Percentiles rank a stretch among this genome's conserved stretches.
These are phyloP conservation scores for Heterotilapia buettikoferi DNA, from an alignment of 2,113 vertebrate species.

Conservation along the genomic window DNA sequence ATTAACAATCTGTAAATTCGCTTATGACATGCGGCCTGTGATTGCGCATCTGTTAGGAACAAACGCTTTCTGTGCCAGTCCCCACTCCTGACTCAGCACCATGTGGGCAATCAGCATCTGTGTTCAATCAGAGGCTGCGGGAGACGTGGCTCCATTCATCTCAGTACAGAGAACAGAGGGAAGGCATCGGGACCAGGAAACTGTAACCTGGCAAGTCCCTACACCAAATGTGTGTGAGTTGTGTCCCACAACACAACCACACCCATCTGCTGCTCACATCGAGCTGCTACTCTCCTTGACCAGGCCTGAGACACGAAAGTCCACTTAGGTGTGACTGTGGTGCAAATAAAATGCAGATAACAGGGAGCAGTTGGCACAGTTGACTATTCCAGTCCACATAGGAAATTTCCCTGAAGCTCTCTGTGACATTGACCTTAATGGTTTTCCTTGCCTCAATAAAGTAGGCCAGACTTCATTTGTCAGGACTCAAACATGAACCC, in stretches of 20 bases:
- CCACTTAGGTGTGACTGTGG: background rate
- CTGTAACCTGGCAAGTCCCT: background rate
- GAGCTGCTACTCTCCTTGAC: background rate
- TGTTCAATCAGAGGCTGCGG: background rate
- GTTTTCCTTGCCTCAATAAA: background rate
- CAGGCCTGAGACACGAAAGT: background rate
- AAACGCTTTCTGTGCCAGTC: background rate
- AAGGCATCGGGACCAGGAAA: background rate
- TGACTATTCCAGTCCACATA: rapidly evolving
- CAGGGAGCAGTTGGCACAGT: background rate
- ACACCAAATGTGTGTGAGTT: background rate
- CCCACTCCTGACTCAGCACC: conserved; percentile 9
- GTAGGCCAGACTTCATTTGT: background rate
- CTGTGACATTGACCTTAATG: background rate
- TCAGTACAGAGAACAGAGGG: background rate
- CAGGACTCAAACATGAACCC: background rate
- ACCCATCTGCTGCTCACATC: background rate
- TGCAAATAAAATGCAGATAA: background rate
- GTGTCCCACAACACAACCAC: conserved; percentile 1
- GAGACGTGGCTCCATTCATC: conserved; percentile 11
- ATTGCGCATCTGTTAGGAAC: background rate
- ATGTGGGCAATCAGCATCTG: conserved; percentile 9
- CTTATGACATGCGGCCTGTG: background rate
- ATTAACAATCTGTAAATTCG: background rate
- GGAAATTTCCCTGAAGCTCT: background rate